Evolutionary conservation across 1,140 invertebrate genomes (phyloP).

Genomic region (Sinonovacula constricta): DNA sequence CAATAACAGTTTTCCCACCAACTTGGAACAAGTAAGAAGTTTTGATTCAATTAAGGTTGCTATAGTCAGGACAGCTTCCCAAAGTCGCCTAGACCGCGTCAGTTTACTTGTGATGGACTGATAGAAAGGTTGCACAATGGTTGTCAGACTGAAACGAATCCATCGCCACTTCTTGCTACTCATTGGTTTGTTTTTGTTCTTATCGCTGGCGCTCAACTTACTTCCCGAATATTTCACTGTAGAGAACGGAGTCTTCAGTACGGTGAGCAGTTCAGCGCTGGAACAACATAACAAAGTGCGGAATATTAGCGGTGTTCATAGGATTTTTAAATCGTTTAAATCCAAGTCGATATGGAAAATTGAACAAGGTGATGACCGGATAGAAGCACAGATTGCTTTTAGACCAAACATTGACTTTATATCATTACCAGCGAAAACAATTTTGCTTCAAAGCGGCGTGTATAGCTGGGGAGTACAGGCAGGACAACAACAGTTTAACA

Average conservation of each 20-base stretch:
- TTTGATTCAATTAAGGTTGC: no score
- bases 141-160: conserved; percentile 6
- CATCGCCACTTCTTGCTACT: conserved; percentile 30
- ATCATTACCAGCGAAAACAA: conserved; percentile 17
- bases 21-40: no score
- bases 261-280: neutral
- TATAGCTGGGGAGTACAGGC: conserved; percentile 18
- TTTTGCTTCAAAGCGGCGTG: conserved; percentile 23
- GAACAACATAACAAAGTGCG: neutral
- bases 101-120: no score
- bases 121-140: no score
- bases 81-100: no score
- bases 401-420: conserved; percentile 17
- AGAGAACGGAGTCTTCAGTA: neutral
- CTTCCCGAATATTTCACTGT: conserved; percentile 2
- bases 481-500: conserved; percentile 16
- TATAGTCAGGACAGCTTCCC: no score
- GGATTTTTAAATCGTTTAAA: neutral
- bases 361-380: conserved; percentile 9
- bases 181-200: conserved; percentile 28
- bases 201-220: conserved; percentile 21
- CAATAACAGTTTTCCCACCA: no score
- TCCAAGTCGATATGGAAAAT: conserved; percentile 27
- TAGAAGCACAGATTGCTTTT: conserved; percentile 22
- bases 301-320: neutral